Base-by-base conservation (phyloP, 2,888 invertebrate species). In the Cerceris ruficornis region DNA sequence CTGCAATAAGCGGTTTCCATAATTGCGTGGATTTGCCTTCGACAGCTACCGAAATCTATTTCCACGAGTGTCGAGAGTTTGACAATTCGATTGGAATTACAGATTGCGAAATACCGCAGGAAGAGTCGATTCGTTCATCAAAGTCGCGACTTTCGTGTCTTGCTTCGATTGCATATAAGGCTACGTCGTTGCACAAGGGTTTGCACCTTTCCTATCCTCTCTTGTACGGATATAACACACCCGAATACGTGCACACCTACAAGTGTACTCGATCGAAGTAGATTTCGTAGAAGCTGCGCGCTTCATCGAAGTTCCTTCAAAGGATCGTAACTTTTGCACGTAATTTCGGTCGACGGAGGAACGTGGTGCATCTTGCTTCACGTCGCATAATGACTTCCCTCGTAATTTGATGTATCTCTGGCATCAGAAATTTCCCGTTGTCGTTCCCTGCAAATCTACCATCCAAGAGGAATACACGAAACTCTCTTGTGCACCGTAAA, bases 291-390 rank as follows among this genome's bases (percentile, higher is more conserved):
- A 57, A 60, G 58, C 50, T 54, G 46, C 43, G 43, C 73, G 78
- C 73, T 73, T 81, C 78, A 78, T 81, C 71, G 64, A 75, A 74
- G 66, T 75, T 77, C 70, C 75, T 65, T 69, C 75, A 78, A 83
- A 83, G 78, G 61, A 55, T 41, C 61, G 57, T 28, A 72, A 78
- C 59, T 81, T 81, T 67, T 55, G 39, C 54, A 60, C 81, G 84
- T 75, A 83, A 78, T 84, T 83, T 83, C 64, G 58, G 49, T 14
- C 46, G 55, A 39, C 42, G 54, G 49, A 68, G 61, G 39, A 69
- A 74, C 17, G 54, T 55, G 15, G 54, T 14, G 39, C 75, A 62
- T 70, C 78, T 74, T 73, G 75, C 66, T 66, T 62, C 17, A 43
- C 64, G 52, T 69, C 64, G 49, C 55, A 61, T 69, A 64, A 60